A percentile compares a stretch with the other conserved stretches of the same genome.
Evolutionary conservation across 1,140 invertebrate genomes (phyloP).

Genomic region (Drosophila littoralis): DNA sequence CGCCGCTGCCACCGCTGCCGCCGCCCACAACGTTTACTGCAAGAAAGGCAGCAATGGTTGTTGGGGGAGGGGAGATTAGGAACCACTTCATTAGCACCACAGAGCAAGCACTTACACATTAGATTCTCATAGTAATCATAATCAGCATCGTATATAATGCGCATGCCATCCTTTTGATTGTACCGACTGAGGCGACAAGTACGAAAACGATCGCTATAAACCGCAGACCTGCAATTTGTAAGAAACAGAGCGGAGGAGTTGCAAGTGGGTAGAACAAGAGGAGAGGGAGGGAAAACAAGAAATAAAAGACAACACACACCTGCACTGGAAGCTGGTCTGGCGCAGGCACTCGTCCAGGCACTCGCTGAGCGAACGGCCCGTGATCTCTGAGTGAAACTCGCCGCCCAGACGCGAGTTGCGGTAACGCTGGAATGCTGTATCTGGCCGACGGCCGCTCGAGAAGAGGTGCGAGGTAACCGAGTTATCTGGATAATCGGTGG

Average conservation of each 20-base stretch:
- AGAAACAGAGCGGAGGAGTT: neutral
- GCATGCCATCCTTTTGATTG: conserved; percentile 94
- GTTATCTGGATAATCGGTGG: conserved; percentile 93
- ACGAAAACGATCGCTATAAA: conserved; percentile 93
- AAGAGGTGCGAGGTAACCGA: conserved; percentile 92
- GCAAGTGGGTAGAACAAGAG: neutral
- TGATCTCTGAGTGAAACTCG: conserved; percentile 95
- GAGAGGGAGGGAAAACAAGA: neutral
- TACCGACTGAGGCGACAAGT: conserved; percentile 93
- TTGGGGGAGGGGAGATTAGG: conserved; percentile 31
- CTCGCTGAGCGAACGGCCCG: conserved; percentile 92
- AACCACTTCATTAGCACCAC: conserved; percentile 51
- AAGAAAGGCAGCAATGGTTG: conserved; percentile 13
- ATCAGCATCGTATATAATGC: conserved; percentile 94
- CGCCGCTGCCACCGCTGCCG: conserved; percentile 74
- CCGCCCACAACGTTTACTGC: conserved; percentile 81
- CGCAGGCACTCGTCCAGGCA: conserved; percentile 94
- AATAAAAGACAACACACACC: conserved; percentile 57
- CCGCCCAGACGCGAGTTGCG: conserved; percentile 92
- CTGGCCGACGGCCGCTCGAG: conserved; percentile 90
- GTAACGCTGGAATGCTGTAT: conserved; percentile 95
- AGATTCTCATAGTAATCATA: conserved; percentile 96
- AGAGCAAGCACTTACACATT: conserved; percentile 89
- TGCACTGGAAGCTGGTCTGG: conserved; percentile 94
- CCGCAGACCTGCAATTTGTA: conserved; percentile 88